These are phyloP conservation scores for Coendou prehensilis DNA, from an alignment of 2,797 vertebrate species.

Conservation along the genomic window DNA sequence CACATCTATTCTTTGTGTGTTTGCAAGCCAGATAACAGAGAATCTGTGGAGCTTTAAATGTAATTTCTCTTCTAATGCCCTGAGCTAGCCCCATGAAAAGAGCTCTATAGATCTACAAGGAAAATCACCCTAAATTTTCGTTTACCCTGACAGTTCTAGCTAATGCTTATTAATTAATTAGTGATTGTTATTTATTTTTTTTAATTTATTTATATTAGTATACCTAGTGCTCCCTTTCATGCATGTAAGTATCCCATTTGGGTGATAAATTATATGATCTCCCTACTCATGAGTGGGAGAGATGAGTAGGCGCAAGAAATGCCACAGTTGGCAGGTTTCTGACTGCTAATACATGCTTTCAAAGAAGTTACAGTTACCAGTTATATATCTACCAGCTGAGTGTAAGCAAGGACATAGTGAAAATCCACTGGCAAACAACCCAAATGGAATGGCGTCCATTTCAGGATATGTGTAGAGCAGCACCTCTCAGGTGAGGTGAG, in stretches of 20 bases:
- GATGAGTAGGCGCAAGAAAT: conserved; percentile 18
- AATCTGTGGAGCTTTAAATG: conserved; percentile 53
- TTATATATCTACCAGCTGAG: background rate
- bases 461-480: background rate
- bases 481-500: background rate
- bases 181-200: conserved; percentile 52
- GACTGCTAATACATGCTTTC: background rate
- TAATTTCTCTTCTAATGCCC: conserved; percentile 48
- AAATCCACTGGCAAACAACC: background rate
- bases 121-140: conserved; percentile 4
- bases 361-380: background rate
- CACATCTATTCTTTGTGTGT: conserved; percentile 44
- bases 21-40: conserved; percentile 58
- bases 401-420: background rate
- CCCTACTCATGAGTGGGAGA: background rate
- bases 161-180: conserved; percentile 38
- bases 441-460: background rate
- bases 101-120: conserved; percentile 47
- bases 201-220: background rate
- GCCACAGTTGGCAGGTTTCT: background rate
- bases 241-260: conserved; percentile 16
- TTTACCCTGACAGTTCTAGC: background rate
- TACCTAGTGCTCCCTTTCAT: background rate
- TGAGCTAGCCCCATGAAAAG: background rate
- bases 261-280: conserved; percentile 2